Evolutionary conservation across 2,888 invertebrate genomes (phyloP).

Genomic region (Conistra vaccinii): DNA sequence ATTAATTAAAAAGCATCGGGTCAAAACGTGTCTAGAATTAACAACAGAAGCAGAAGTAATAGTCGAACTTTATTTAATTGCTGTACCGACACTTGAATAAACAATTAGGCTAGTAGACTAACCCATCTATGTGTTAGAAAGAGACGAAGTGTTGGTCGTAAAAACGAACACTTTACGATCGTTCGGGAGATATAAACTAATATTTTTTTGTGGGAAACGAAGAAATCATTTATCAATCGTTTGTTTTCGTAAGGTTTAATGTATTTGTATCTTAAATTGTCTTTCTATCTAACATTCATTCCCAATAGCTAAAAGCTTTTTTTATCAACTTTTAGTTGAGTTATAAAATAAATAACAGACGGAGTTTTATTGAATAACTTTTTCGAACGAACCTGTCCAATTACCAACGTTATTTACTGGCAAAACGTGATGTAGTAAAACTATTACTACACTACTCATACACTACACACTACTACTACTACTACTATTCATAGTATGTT

Average conservation of each 20-base stretch:
- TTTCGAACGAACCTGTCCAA: neutral
- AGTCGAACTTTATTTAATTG: conserved; percentile 68
- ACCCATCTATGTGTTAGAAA: conserved; percentile 50
- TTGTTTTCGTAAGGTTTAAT: conserved; percentile 16
- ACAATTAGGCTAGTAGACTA: conserved; percentile 49
- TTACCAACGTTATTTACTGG: neutral
- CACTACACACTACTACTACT: too few species aligned
- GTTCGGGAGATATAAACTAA: conserved; percentile 26
- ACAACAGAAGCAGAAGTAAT: conserved; percentile 55
- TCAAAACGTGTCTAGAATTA: conserved; percentile 62
- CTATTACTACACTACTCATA: too few species aligned
- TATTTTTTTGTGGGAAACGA: conserved; percentile 37
- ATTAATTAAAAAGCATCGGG: conserved; percentile 67
- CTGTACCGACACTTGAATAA: conserved; percentile 63
- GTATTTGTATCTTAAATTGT: conserved; percentile 25
- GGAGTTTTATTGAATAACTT: neutral
- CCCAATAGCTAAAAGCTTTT: neutral
- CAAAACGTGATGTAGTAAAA: neutral
- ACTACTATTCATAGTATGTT: too few species aligned
- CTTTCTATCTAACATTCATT: neutral
- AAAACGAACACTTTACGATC: conserved; percentile 57
- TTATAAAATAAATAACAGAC: neutral
- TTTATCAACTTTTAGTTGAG: too few species aligned
- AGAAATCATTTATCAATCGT: conserved; percentile 3
- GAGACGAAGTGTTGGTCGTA: conserved; percentile 51